Evolutionary conservation across 1,140 invertebrate species (phyloP), one percentile per base, ranked within the genome.

Genomic region (Mamestra configurata): DNA sequence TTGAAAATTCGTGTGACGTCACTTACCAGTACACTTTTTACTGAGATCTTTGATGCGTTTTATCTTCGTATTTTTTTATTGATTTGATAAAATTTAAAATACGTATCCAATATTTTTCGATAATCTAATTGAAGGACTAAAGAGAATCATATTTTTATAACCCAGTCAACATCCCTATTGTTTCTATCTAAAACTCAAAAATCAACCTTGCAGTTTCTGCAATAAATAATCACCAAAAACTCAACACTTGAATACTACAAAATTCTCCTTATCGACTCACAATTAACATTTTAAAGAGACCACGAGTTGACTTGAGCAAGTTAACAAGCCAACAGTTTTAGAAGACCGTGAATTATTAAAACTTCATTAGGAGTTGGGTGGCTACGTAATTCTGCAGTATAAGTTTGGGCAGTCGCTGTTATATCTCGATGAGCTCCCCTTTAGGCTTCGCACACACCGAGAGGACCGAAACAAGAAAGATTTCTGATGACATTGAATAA

Each of bases 341-440:
- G 79, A 80, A 80, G 77, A 79, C 77, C 78, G 51, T 86, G 83
- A 87, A 87, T 87, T 85, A 84, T 85, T 87, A 85, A 85, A 87
- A 83, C 83, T 84, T 87, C 80, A 85, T 87, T 84, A 87, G 57
- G 46, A 51, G 76, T 24, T 24, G 61, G 49, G 49, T 78, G 64
- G 57, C 35, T 27, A 46, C 55, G 37, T 40, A 64, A 76, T 76
- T 76, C 20, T 59, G 71, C 49, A 73, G 55, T 46, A 31, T 64
- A 76, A 76, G 37, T 76, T 76, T 64, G 40, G 57, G 22, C 40
- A 49, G 55, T 24, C 57, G 46, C 22, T 76, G 55, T 61, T 27
- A 64, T 64, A 40, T 49, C 40, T 43, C 24, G 31, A 22, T 64
- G 40, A 76, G 40, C 55, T 7, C 11, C 53, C 53, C 53, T 24